These are phyloP conservation scores for Phortica okadai DNA, from an alignment of 2,888 invertebrate species.

Conservation along the genomic window DNA sequence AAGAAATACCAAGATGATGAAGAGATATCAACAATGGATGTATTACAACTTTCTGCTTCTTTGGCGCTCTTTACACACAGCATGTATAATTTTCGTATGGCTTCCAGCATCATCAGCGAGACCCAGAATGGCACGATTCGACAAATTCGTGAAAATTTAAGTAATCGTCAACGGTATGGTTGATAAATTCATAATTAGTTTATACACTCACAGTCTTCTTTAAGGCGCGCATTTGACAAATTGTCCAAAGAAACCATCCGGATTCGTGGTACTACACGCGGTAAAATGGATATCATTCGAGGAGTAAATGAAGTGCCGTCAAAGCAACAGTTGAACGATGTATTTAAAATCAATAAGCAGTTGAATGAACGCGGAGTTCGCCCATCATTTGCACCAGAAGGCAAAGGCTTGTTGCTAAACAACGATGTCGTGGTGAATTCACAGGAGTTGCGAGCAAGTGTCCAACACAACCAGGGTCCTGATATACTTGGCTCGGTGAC, in stretches of 20 bases:
- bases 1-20: slow-evolving; percentile 70
- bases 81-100: slow-evolving; percentile 70
- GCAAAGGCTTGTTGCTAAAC: slow-evolving; percentile 64
- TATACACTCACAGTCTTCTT: neutral
- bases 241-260: slow-evolving; percentile 68
- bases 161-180: slow-evolving; percentile 67
- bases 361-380: slow-evolving; percentile 62
- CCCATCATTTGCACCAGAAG: slow-evolving; percentile 62
- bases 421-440: slow-evolving; percentile 63
- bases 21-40: slow-evolving; percentile 61
- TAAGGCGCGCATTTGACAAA: slow-evolving; percentile 70
- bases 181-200: neutral
- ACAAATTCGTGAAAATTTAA: slow-evolving; percentile 57
- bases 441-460: slow-evolving; percentile 60
- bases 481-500: slow-evolving; percentile 62
- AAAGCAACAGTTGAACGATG: slow-evolving; percentile 71
- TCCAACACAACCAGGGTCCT: slow-evolving; percentile 68
- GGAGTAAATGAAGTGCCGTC: slow-evolving; percentile 70
- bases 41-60: slow-evolving; percentile 68
- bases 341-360: slow-evolving; percentile 66
- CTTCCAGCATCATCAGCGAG: slow-evolving; percentile 66
- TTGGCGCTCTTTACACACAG: slow-evolving; percentile 73
- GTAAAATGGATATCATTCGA: slow-evolving; percentile 71
- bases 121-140: slow-evolving; percentile 56
- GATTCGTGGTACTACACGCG: slow-evolving; percentile 56